These are phyloP conservation scores for Trimorus sp. DNA, from an alignment of 2,888 invertebrate species.

Conservation along the genomic window DNA sequence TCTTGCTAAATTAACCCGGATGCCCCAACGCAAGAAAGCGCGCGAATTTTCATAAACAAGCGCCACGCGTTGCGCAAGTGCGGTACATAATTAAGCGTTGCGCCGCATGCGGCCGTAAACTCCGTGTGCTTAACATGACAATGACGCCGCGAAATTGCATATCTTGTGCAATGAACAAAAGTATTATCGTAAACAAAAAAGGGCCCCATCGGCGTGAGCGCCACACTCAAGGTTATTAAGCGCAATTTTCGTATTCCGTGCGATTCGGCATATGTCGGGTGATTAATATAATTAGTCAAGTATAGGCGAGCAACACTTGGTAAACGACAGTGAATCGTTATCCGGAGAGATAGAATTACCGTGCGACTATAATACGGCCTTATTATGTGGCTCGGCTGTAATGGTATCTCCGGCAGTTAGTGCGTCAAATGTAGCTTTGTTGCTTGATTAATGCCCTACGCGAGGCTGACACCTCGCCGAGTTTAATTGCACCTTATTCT, in stretches of 20 bases:
- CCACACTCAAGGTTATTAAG: slow-evolving; percentile 6
- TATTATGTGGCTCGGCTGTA: slow-evolving; percentile 77
- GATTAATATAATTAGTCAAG: slow-evolving; percentile 61
- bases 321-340: slow-evolving; percentile 62
- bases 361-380: slow-evolving; percentile 75
- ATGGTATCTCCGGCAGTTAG: slow-evolving; percentile 78
- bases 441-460: slow-evolving; percentile 80
- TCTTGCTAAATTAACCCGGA: slow-evolving; percentile 33
- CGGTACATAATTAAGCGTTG: slow-evolving; percentile 32
- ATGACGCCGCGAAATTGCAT: slow-evolving; percentile 8
- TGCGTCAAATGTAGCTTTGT: slow-evolving; percentile 80
- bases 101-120: slow-evolving; percentile 4
- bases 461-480: slow-evolving; percentile 80
- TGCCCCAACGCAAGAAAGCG: slow-evolving; percentile 19
- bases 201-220: slow-evolving; percentile 11
- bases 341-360: slow-evolving; percentile 69
- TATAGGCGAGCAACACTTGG: slow-evolving; percentile 52
- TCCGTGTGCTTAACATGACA: slow-evolving; percentile 17
- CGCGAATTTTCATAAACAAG: slow-evolving; percentile 36
- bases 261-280: slow-evolving; percentile 36
- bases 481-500: slow-evolving; percentile 81
- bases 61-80: slow-evolving; percentile 17
- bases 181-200: slow-evolving; percentile 37
- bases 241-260: slow-evolving; percentile 12
- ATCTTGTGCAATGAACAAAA: slow-evolving; percentile 35